Percentiles rank a stretch among this genome's conserved stretches.
These are phyloP conservation scores for Nothobranchius furzeri DNA, from an alignment of 2,113 vertebrate genomes.

Conservation along the genomic window DNA sequence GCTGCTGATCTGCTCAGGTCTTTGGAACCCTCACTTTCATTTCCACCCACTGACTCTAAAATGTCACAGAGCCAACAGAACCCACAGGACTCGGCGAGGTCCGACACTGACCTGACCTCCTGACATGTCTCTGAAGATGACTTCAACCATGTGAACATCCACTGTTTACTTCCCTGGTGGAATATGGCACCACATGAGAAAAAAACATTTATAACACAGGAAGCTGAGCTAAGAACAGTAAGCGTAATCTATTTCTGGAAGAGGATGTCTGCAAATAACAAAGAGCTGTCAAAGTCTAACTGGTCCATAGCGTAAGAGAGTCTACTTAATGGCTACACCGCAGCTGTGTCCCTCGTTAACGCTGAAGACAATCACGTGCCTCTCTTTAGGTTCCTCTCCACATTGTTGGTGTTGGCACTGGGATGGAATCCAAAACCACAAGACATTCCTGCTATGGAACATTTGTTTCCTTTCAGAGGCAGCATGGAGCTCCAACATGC, in stretches of 20 bases:
- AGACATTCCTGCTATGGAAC: slow-evolving; percentile 65
- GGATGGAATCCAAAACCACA: slow-evolving; percentile 63
- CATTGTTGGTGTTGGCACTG: slow-evolving; percentile 50
- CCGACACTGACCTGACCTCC: slow-evolving; percentile 24
- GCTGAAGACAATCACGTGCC: slow-evolving; percentile 11
- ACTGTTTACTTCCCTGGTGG: slow-evolving; percentile 32
- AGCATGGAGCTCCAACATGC: slow-evolving; percentile 47
- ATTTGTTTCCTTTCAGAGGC: slow-evolving; percentile 74
- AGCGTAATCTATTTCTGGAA: slow-evolving; percentile 70
- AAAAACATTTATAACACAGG: slow-evolving; percentile 72
- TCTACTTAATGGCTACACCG: slow-evolving; percentile 56
- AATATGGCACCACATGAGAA: slow-evolving; percentile 57
- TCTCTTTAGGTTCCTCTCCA: slow-evolving; percentile 47
- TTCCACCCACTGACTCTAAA: slow-evolving; percentile 21
- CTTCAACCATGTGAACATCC: slow-evolving; percentile 42
- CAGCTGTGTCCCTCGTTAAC: slow-evolving; percentile 52
- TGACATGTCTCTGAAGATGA: slow-evolving; percentile 53
- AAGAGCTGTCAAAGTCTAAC: slow-evolving; percentile 50
- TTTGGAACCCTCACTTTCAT: too few species aligned
- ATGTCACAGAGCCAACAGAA: slow-evolving; percentile 51
- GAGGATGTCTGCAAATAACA: slow-evolving; percentile 65
- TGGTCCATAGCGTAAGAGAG: slow-evolving; percentile 40
- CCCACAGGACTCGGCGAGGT: neutral
- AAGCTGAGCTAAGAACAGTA: slow-evolving; percentile 67
- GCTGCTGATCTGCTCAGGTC: too few species aligned